These are phyloP conservation scores for Patella pellucida DNA, from an alignment of 2,888 invertebrate genomes.

Conservation along the genomic window DNA sequence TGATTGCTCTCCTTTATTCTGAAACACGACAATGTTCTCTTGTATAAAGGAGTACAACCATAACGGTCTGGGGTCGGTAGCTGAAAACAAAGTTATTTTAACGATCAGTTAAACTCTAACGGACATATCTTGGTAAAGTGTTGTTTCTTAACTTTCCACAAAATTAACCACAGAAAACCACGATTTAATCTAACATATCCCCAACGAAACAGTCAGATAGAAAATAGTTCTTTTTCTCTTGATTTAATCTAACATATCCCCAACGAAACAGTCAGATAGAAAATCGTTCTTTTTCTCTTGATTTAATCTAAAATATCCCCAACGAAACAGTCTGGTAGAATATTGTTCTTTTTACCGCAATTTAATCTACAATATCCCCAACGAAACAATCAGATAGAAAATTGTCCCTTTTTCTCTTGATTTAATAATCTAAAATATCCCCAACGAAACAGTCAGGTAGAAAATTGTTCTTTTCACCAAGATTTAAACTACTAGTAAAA, in stretches of 20 bases:
- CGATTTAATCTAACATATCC: not conserved
- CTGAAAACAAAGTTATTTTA: no score
- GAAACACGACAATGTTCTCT: no score
- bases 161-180: no score
- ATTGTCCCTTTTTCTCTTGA: not conserved
- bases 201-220: no score
- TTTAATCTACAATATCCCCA: slow-evolving; percentile 15
- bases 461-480: slow-evolving; percentile 20
- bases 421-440: not conserved
- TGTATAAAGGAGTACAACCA: no score
- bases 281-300: not conserved
- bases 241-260: not conserved
- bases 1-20: no score
- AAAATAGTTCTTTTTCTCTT: not conserved
- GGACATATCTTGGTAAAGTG: no score
- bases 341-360: slow-evolving; percentile 21
- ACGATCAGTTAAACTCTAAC: no score
- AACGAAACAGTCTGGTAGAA: not conserved
- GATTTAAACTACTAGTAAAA: slow-evolving; percentile 20
- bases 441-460: not conserved
- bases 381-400: no score
- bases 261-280: not conserved
- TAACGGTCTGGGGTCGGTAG: no score
- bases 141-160: no score
- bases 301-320: not conserved